phyloP scores from a whole-genome alignment of 2,113 vertebrate genomes.

The Murina feae region DNA sequence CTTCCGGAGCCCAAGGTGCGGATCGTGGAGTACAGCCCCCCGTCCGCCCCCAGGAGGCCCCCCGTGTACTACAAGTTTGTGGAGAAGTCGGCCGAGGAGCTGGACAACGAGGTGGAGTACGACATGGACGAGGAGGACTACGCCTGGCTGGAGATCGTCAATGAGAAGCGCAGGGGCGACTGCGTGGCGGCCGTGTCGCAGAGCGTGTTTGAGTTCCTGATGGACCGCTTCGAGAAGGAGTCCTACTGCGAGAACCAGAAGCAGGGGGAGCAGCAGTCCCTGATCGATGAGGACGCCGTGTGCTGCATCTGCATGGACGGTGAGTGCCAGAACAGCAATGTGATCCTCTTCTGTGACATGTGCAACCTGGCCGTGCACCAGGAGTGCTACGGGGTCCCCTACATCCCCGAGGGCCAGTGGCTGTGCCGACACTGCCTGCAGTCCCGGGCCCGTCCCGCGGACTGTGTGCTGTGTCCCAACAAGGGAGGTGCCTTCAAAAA shows the following conservation, averaged over 20 bases:
- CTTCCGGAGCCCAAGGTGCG: slow-evolving; percentile 93
- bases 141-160: slow-evolving; percentile 95
- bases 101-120: slow-evolving; percentile 96
- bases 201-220: slow-evolving; percentile 95
- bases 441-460: slow-evolving; percentile 87
- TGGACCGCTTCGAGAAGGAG: slow-evolving; percentile 98
- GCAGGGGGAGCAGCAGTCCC: slow-evolving; percentile 87
- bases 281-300: slow-evolving; percentile 94
- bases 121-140: slow-evolving; percentile 99
- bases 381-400: slow-evolving; percentile 99
- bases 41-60: slow-evolving; percentile 89
- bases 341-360: slow-evolving; percentile 96
- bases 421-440: slow-evolving; percentile 96
- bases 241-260: slow-evolving; percentile 92
- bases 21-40: slow-evolving; percentile 94
- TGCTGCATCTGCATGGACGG: slow-evolving; percentile 97
- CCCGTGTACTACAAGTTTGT: slow-evolving; percentile 89
- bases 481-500: slow-evolving; percentile 96
- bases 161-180: slow-evolving; percentile 90
- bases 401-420: slow-evolving; percentile 98
- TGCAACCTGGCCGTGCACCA: slow-evolving; percentile 98
- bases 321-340: slow-evolving; percentile 96
- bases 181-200: slow-evolving; percentile 92
- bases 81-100: slow-evolving; percentile 94
- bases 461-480: slow-evolving; percentile 96